Percentiles rank a stretch among this genome's conserved stretches.
Conservation (phyloP, 1,140 invertebrate species). For the Oscheius sp. region DNA sequence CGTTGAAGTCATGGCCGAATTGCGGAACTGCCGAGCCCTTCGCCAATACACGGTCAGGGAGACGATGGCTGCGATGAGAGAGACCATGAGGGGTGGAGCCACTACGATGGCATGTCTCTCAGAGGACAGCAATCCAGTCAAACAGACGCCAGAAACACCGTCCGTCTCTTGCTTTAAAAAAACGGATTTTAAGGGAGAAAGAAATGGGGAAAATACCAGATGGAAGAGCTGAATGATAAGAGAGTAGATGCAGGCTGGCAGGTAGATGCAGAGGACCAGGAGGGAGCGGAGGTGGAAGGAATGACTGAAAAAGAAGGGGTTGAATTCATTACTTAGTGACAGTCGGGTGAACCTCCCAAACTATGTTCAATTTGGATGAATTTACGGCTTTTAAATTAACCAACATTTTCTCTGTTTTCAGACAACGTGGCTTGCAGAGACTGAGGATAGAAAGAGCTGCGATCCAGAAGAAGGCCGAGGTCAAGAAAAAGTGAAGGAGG, state of each 20-base stretch:
- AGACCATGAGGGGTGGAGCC: neutral
- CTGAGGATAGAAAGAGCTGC: neutral
- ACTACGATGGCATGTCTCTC: no score
- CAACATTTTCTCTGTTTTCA: neutral
- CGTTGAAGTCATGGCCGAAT: no score
- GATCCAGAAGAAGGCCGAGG: neutral
- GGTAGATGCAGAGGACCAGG: neutral
- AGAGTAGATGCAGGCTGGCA: neutral
- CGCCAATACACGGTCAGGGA: no score
- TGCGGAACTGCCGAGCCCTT: no score
- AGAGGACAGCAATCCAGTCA: neutral
- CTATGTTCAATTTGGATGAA: no score
- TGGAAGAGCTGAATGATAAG: neutral
- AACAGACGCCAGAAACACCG: neutral
- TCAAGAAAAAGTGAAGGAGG: neutral
- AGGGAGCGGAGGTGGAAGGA: neutral
- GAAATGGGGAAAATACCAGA: neutral
- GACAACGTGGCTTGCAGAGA: neutral
- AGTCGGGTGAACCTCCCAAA: no score
- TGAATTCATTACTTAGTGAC: no score
- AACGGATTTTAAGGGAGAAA: neutral
- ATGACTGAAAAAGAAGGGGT: neutral
- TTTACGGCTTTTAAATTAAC: constrained; percentile 1
- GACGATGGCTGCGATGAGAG: no score
- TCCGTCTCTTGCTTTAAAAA: neutral